Evolutionary conservation across 2,113 vertebrate species (phyloP).

Genomic region (Ctenomys sociabilis): DNA sequence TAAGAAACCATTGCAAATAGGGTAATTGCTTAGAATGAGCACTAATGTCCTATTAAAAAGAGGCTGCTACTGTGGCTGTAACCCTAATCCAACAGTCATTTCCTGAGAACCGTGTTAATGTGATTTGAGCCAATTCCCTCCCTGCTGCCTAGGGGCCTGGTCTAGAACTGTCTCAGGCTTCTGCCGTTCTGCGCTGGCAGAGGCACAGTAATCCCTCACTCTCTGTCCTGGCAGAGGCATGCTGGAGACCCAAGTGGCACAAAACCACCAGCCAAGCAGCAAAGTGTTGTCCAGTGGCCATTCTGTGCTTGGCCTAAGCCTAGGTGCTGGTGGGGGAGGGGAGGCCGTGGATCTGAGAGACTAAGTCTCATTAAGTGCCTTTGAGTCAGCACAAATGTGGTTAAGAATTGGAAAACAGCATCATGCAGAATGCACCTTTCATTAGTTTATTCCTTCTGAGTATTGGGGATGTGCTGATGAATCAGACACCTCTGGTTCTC

Average conservation of each 20-base stretch:
- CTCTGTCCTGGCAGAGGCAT: background rate
- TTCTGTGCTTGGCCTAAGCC: background rate
- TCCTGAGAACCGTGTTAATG: conserved; percentile 77
- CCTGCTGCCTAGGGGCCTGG: conserved; percentile 3
- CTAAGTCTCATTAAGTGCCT: background rate
- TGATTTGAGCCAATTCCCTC: conserved; percentile 69
- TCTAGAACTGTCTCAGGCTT: background rate
- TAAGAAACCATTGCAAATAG: conserved; percentile 77
- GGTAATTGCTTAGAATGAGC: conserved; percentile 75
- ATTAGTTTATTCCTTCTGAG: background rate
- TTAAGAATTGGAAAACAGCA: background rate
- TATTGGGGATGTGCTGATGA: background rate
- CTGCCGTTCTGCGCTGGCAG: background rate
- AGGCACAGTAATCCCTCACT: background rate
- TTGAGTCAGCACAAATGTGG: background rate
- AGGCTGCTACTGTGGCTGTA: conserved; percentile 53
- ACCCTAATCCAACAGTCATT: conserved; percentile 63
- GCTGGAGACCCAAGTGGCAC: background rate
- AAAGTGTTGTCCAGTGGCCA: too few relatives aligned
- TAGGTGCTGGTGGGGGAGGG: background rate
- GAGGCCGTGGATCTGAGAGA: background rate
- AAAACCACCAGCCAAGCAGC: background rate
- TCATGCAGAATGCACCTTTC: background rate
- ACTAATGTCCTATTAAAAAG: conserved; percentile 76
- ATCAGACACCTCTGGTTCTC: background rate